Evolutionary conservation across 2,113 vertebrate species (phyloP).

Genomic region (Cryptomyrus ogoouensis): DNA sequence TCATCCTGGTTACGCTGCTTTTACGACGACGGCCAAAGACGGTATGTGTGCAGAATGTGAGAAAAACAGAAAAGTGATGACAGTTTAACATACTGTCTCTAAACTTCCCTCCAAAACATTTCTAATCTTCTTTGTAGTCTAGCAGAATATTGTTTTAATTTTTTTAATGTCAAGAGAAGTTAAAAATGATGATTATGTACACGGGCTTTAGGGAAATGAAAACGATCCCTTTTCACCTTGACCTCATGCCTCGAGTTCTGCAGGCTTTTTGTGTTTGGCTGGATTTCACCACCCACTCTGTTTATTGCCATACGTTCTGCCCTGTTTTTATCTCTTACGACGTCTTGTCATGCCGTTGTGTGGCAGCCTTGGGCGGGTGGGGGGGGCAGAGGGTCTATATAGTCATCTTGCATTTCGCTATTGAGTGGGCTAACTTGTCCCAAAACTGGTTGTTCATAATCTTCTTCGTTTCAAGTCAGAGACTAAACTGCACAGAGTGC

Average conservation of each 20-base stretch:
- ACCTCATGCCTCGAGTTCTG: neutral
- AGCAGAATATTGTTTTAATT: neutral
- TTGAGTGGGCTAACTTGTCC: neutral
- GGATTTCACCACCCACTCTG: neutral
- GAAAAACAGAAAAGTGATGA: neutral
- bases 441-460: neutral
- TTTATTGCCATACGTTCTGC: neutral
- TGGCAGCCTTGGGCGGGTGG: neutral
- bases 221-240: neutral
- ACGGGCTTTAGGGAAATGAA: neutral
- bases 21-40: slow-evolving; percentile 18
- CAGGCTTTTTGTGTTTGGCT: neutral
- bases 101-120: neutral
- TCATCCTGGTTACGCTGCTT: slow-evolving; percentile 41
- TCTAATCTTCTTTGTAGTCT: neutral
- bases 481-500: neutral
- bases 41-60: neutral
- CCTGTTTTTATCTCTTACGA: neutral
- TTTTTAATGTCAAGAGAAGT: neutral
- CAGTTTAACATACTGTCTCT: neutral
- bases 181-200: neutral
- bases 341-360: neutral
- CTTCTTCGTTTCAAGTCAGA: neutral
- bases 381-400: neutral
- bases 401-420: neutral